Evolutionary conservation across 2,888 invertebrate genomes (phyloP), one percentile per base, ranked within the genome.

Genomic region (Xestia ashworthii): DNA sequence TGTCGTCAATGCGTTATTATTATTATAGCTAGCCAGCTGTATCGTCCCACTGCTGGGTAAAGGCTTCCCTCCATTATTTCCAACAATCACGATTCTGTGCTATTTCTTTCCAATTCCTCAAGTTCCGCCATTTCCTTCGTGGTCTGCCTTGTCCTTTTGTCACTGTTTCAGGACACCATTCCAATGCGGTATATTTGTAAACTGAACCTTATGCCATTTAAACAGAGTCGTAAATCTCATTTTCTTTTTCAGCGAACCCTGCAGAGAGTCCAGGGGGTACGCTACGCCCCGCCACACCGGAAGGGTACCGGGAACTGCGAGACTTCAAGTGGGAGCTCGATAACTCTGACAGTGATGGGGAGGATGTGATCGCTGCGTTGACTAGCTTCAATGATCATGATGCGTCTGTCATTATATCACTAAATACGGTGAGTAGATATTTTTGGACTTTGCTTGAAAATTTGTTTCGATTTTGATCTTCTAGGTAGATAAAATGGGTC

Each of bases 321-420:
- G 96, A 96, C 88, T 93, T 92, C 89, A 93, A 94, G 74, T 86
- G 94, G 38, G 95, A 95, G 67, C 73, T 91, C 1, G 95, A 95
- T 22, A 92, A 94, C 87, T 95, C 95, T 0, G 96, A 96, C 89
- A 95, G 96, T 76, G 96, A 96, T 46, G 96, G 95, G 3, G 96
- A 96, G 60, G 96, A 96, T 66, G 92, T 96, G 8, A 88, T 96
- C 14, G 87, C 94, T 0, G 94, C 95, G 3, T 88, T 96, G 32
- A 92, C 93, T 12, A 82, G 89, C 25, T 93, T 93, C 90, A 94
- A 91, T 74, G 95, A 95, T 16, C 80, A 87, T 22, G 95, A 96
- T 77, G 72, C 76, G 3, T 90, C 95, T 3, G 88, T 94, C 50
- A 84, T 92, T 66, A 95, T 96, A 70, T 84, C 91, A 0, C 92